These are phyloP conservation scores for Prionailurus bengalensis DNA, from an alignment of 2,113 vertebrate species.

Conservation along the genomic window DNA sequence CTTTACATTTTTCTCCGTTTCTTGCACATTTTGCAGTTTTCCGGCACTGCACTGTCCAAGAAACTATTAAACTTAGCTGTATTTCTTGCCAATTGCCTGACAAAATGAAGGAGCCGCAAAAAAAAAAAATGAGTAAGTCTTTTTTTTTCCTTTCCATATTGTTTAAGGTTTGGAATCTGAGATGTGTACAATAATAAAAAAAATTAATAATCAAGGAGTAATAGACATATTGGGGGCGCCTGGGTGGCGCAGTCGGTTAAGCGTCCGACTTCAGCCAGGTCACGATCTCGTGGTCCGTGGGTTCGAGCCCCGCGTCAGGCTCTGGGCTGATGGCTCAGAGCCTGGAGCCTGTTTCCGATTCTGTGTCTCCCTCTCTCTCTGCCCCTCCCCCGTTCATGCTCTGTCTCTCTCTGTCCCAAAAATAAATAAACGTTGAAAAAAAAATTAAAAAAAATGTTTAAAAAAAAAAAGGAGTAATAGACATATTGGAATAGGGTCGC, in stretches of 20 bases:
- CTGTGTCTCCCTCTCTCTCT: no score
- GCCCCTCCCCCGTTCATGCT: no score
- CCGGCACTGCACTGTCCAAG: background rate
- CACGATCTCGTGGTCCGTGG: no score
- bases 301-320: no score
- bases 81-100: background rate
- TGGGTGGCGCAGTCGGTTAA: no score
- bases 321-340: no score
- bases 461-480: background rate
- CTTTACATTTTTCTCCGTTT: background rate
- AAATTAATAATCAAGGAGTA: background rate
- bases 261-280: no score
- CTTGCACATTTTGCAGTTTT: background rate
- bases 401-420: no score
- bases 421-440: no score
- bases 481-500: background rate
- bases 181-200: background rate
- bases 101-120: background rate
- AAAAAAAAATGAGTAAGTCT: background rate
- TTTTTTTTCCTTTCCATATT: background rate
- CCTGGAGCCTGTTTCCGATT: no score
- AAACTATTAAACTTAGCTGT: background rate
- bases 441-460: no score
- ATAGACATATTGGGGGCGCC: background rate
- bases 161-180: constrained; percentile 33